A percentile compares a stretch with the other conserved stretches of the same genome.
These are phyloP conservation scores for Suricata suricatta DNA, from an alignment of 2,113 vertebrate species.

Conservation along the genomic window DNA sequence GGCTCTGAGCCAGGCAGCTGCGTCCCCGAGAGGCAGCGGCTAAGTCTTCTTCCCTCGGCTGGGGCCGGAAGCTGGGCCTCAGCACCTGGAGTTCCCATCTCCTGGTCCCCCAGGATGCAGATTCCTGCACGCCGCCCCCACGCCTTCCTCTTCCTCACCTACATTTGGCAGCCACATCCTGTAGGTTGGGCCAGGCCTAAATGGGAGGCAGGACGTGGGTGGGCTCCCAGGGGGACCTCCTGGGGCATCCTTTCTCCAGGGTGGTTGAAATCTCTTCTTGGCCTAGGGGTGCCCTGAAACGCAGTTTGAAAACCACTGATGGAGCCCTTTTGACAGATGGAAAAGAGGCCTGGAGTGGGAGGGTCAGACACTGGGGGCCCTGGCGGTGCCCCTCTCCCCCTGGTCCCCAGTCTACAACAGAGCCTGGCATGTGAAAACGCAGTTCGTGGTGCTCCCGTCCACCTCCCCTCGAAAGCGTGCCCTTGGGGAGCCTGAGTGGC, in stretches of 20 bases:
- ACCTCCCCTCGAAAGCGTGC: neutral
- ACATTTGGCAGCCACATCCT: constrained; percentile 65
- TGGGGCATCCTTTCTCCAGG: neutral
- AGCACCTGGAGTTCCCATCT: constrained; percentile 78
- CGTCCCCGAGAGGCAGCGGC: neutral
- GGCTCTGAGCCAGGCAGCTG: constrained; percentile 47
- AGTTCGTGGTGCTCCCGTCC: fast-evolving
- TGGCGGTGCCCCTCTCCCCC: too few relatives aligned
- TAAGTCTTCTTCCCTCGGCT: constrained; percentile 15
- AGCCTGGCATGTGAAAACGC: neutral
- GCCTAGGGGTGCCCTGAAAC: neutral
- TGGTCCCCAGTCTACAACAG: neutral
- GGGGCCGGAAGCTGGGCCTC: constrained; percentile 41
- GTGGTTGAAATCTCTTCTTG: neutral
- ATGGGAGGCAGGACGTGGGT: neutral
- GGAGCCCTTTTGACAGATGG: neutral
- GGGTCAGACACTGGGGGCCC: neutral
- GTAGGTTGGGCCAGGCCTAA: constrained; percentile 22
- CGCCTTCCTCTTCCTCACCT: constrained; percentile 74
- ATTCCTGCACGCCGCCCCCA: constrained; percentile 37
- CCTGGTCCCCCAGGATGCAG: constrained; percentile 68
- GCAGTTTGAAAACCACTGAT: neutral
- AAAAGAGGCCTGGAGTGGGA: neutral
- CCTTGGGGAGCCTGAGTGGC: too few relatives aligned
- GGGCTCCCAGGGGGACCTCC: neutral